Evolutionary conservation across 2,888 invertebrate species (phyloP).

Genomic region (Ischnus inquisitorius): DNA sequence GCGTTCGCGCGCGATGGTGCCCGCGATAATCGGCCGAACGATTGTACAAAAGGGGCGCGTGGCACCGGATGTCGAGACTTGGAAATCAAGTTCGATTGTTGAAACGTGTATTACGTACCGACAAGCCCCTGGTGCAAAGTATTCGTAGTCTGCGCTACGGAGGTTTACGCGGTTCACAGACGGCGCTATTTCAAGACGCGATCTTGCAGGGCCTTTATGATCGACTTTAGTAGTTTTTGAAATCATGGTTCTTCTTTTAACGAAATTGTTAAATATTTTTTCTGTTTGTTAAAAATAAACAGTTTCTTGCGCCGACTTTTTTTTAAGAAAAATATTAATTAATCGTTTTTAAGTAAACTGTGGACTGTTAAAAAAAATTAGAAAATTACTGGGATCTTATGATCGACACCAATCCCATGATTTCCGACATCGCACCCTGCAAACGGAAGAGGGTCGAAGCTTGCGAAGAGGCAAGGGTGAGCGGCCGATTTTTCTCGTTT

Average conservation of each 20-base stretch:
- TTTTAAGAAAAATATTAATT: too few relatives aligned
- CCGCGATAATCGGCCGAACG: constrained; percentile 59
- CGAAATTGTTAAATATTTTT: not conserved
- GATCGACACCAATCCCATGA: too few relatives aligned
- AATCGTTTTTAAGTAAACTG: too few relatives aligned
- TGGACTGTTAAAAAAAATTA: too few relatives aligned
- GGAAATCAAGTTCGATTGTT: constrained; percentile 66
- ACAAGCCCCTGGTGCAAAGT: not conserved
- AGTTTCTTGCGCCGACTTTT: too few relatives aligned
- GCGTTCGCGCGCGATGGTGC: constrained; percentile 52
- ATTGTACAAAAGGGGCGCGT: constrained; percentile 58
- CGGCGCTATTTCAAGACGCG: not conserved
- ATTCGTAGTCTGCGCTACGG: not conserved
- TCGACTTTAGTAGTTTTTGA: not conserved
- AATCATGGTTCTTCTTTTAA: not conserved
- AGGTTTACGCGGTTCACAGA: not conserved
- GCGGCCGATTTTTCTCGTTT: constrained; percentile 11
- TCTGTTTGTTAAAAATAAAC: not conserved
- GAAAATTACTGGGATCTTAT: too few relatives aligned
- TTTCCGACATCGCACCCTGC: too few relatives aligned
- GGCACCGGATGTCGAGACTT: constrained; percentile 39
- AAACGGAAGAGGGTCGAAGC: not conserved
- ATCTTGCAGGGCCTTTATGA: not conserved
- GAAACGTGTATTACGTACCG: not conserved
- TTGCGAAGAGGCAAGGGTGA: not conserved